Conservation (phyloP, 2,888 invertebrate genomes). For the Aromia moschata region DNA sequence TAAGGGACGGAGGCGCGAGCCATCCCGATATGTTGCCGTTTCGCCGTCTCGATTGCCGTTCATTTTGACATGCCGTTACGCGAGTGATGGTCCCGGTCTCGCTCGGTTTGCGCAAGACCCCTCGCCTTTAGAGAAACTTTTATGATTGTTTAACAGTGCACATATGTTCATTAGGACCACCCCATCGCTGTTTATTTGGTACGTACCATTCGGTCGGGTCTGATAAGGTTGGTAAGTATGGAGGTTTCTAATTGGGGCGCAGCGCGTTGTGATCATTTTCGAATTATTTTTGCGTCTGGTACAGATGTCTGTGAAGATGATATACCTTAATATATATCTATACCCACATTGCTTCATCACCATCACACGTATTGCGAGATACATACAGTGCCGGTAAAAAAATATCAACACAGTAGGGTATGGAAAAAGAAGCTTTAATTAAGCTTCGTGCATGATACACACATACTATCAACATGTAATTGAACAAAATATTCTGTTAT, state of each 20-base stretch:
- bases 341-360: too few relatives aligned
- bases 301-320: too few relatives aligned
- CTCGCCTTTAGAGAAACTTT: neutral
- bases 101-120: constrained; percentile 19
- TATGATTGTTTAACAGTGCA: constrained; percentile 18
- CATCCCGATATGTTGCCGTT: constrained; percentile 24
- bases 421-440: too few relatives aligned
- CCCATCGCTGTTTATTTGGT: constrained; percentile 4
- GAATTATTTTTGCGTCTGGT: too few relatives aligned
- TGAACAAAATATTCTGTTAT: too few relatives aligned
- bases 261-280: too few relatives aligned
- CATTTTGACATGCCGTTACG: constrained; percentile 11
- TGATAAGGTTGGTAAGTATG: neutral
- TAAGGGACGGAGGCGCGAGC: constrained; percentile 21
- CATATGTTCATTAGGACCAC: constrained; percentile 19
- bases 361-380: too few relatives aligned
- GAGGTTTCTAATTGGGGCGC: neutral
- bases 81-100: neutral
- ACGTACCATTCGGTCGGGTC: neutral
- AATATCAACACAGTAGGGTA: too few relatives aligned
- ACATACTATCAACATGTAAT: too few relatives aligned
- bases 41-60: constrained; percentile 6
- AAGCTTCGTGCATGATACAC: too few relatives aligned
- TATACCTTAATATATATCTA: too few relatives aligned
- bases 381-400: too few relatives aligned